Base-by-base conservation (phyloP, 1,140 invertebrate species). In the Steinernema khuongi region DNA sequence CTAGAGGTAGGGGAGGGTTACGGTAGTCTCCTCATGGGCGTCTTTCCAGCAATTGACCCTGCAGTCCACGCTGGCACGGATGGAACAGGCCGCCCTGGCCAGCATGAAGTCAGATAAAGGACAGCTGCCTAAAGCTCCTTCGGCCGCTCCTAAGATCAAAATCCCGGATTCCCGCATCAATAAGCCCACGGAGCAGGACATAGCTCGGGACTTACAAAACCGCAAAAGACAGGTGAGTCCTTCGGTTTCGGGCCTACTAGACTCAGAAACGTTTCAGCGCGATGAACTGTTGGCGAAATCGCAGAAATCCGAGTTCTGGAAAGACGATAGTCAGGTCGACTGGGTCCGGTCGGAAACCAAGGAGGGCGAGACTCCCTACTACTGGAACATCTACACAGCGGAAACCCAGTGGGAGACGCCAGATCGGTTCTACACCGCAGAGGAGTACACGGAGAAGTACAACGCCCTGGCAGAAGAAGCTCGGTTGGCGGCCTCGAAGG, bases 311-410 rank as follows among this genome's bases (percentile, higher is more conserved):
- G 72, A 80, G 66, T 74, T 67, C 29, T 43, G 77, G 78, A 83
- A 77, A 80, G 80, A 74, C 84, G 87, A 84, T 74, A 68, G 81
- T 81, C 82, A 75, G 1, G 79, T 84, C 78, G 67, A 75, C 79
- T 92, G 92, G 86, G 87, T 79, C 80, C 91, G 93, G 81, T 90
- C 90, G 0, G 89, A 88, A 70, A 88, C 89, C 36, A 11, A 60
- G 76, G 89, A 90, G 67, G 90, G 92, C 79, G 91, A 91, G 18
- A 88, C 90, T 74, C 88, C 89, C 7, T 93, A 93, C 84, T 93
- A 92, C 79, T 93, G 91, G 91, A 90, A 93, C 85, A 89, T 89
- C 26, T 88, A 90, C 77, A 92, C 91, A n/a, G 90, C 67, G 85
- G 86, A 83, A 68, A 81, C 85, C 31, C 72, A 78, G 19, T 86